phyloP scores from a whole-genome alignment of 2,797 vertebrate species.

The Malacoraja senta region DNA sequence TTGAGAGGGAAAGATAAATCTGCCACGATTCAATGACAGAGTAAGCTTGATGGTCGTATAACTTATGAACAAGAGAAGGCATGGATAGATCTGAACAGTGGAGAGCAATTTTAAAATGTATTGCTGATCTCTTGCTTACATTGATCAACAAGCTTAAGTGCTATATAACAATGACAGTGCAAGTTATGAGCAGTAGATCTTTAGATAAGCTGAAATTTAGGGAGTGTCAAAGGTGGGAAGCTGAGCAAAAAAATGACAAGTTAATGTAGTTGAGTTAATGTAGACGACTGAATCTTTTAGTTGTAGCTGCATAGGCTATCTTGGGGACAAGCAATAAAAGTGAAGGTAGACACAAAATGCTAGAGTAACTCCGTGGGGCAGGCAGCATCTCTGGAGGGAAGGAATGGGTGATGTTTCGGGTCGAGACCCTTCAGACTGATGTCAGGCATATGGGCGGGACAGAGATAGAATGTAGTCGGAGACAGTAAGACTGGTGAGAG shows the following conservation, averaged over 20 bases:
- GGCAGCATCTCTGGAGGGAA: no score
- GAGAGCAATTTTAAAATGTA: background rate
- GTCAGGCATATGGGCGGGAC: no score
- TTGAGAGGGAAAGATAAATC: no score
- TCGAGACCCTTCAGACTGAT: no score
- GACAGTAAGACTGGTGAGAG: no score
- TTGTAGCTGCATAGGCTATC: background rate
- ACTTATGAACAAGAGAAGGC: no score
- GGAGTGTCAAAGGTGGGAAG: background rate
- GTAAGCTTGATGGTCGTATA: no score
- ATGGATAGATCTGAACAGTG: background rate
- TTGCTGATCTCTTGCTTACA: background rate
- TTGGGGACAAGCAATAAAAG: background rate
- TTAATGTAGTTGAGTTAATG: background rate
- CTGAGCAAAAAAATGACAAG: background rate
- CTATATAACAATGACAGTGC: background rate
- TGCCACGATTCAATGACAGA: no score
- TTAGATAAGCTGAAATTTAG: background rate
- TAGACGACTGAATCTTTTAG: background rate
- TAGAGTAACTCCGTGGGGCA: no score
- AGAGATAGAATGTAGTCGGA: no score
- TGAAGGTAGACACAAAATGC: background rate
- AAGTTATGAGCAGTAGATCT: background rate
- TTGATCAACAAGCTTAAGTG: background rate
- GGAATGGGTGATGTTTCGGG: no score